phyloP scores from a whole-genome alignment of 2,888 invertebrate species.

The Melinaea marsaeus region DNA sequence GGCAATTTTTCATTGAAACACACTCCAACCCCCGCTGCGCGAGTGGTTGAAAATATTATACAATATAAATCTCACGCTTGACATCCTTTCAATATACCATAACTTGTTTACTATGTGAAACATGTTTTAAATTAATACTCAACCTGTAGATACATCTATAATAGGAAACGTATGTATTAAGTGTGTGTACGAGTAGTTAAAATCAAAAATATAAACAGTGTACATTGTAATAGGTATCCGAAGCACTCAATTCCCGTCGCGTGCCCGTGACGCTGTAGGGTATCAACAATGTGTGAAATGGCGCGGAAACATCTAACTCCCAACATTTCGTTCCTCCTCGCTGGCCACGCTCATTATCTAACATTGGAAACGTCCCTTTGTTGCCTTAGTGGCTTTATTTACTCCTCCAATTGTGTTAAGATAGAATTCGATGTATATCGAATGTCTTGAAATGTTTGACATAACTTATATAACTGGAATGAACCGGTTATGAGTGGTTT shows the following conservation, averaged over 20 bases:
- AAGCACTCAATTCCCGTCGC: conserved; percentile 36
- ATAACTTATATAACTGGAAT: no score
- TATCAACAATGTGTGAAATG: conserved; percentile 73
- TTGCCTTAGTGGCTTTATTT: conserved; percentile 73
- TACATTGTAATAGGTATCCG: conserved; percentile 25
- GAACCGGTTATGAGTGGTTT: no score
- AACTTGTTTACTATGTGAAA: background rate
- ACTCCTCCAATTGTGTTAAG: conserved; percentile 39
- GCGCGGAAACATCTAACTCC: conserved; percentile 71
- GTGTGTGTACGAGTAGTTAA: background rate
- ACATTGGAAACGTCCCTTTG: conserved; percentile 64
- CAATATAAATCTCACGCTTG: conserved; percentile 22
- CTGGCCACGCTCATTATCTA: conserved; percentile 72
- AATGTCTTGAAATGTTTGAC: conserved; percentile 11
- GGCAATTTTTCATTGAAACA: conserved; percentile 29
- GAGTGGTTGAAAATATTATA: conserved; percentile 25
- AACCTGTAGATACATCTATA: background rate
- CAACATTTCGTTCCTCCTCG: conserved; percentile 69
- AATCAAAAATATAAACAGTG: conserved; percentile 14
- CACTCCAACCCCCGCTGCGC: conserved; percentile 25
- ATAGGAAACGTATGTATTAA: no score
- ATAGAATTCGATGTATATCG: conserved; percentile 20
- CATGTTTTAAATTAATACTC: background rate
- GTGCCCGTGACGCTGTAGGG: conserved; percentile 63
- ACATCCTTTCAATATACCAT: conserved; percentile 24